These are phyloP conservation scores for Coranthus polyacanthus DNA, from an alignment of 2,797 vertebrate genomes.

Conservation along the genomic window DNA sequence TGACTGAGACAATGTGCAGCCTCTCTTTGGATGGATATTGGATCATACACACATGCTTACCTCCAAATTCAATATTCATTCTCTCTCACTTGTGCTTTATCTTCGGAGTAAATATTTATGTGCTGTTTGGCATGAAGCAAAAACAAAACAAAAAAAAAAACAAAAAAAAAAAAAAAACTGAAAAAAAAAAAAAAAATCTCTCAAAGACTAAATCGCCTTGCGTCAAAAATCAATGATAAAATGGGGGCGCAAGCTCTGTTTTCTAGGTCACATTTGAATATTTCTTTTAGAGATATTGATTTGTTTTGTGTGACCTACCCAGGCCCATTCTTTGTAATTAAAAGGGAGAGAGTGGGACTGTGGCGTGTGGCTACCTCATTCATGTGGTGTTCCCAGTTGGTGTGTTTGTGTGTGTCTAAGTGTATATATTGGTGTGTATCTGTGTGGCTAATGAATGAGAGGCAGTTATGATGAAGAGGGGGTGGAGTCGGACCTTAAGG, in stretches of 20 bases:
- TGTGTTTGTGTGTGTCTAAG: conserved; percentile 42
- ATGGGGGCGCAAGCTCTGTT: conserved; percentile 77
- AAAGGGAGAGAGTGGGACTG: conserved; percentile 78
- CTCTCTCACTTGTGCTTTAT: conserved; percentile 67
- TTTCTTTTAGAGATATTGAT: conserved; percentile 87
- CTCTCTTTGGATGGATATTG: conserved; percentile 75
- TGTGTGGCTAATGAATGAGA: conserved; percentile 78
- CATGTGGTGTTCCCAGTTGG: conserved; percentile 63
- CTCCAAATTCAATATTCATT: conserved; percentile 82
- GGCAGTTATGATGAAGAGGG: conserved; percentile 83
- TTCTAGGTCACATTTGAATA: conserved; percentile 89
- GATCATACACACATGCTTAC: conserved; percentile 81
- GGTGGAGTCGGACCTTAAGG: conserved; percentile 81
- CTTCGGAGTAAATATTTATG: conserved; percentile 81
- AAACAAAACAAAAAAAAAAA: conserved; percentile 43
- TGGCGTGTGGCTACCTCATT: conserved; percentile 63
- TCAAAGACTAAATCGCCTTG: conserved; percentile 75
- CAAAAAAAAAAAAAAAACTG: conserved; percentile 24
- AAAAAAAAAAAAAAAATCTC: conserved; percentile 66
- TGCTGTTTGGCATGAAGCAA: conserved; percentile 63
- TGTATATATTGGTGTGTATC: conserved; percentile 43
- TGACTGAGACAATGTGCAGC: conserved; percentile 73
- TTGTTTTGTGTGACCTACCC: conserved; percentile 84
- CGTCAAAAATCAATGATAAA: conserved; percentile 87
- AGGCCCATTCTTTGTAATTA: conserved; percentile 86